Conservation (phyloP, 2,797 vertebrate species). For the Chloroceryle amazona region DNA sequence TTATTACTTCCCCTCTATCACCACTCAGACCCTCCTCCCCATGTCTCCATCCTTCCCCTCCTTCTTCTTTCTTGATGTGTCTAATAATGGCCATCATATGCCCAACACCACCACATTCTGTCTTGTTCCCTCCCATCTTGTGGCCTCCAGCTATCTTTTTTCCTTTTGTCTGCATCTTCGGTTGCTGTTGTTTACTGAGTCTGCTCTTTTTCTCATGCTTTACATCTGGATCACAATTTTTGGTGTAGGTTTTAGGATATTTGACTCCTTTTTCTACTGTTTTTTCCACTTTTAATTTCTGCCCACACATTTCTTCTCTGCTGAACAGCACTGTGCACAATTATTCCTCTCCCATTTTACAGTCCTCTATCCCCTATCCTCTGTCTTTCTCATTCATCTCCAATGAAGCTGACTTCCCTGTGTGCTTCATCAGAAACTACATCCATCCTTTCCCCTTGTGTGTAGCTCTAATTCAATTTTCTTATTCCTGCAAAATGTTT, state of each 20-base stretch:
- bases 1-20: background rate
- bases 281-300: background rate
- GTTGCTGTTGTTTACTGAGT: background rate
- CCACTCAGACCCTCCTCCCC: background rate
- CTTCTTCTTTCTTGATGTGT: background rate
- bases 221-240: background rate
- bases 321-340: background rate
- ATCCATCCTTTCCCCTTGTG: background rate
- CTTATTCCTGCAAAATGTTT: background rate
- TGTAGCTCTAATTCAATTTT: background rate
- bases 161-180: background rate
- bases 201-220: background rate
- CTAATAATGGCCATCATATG: background rate
- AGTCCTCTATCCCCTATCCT: background rate
- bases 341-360: background rate
- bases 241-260: background rate
- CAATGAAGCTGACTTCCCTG: background rate
- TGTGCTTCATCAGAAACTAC: background rate
- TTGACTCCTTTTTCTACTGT: background rate
- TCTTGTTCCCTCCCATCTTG: background rate
- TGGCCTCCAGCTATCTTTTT: background rate
- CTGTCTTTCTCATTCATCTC: background rate
- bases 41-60: background rate
- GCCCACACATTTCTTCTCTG: background rate
- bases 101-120: background rate